Base-by-base conservation (phyloP, 2,113 vertebrate species). In the Zosterops japonicus region DNA sequence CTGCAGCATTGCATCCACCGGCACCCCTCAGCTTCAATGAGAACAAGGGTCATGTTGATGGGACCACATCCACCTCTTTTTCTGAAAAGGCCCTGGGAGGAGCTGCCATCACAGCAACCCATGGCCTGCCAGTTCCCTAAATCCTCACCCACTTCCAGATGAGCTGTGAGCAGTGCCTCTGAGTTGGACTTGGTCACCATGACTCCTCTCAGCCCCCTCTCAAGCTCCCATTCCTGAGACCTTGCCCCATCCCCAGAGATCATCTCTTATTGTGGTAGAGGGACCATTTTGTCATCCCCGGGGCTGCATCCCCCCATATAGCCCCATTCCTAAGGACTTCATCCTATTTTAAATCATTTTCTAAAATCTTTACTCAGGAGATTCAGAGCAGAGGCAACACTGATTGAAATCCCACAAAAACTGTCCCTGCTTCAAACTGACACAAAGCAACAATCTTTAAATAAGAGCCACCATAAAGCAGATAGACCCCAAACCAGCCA, bases 91-190 rank as follows among this genome's bases (percentile, higher is more conserved):
- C 50, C 2, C 1, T 20, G 27, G 29, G 14, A n/a, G 14, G 17
- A 5, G 28, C 47, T 89, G 46, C 15, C 22, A 36, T 16, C 31
- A 22, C 22, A 41, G 47, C 35, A 12, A 7, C 0, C 3, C 19
- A 21, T 16, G 24, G 3, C 22, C 46, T 53, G 35, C 27, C n/a
- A 84, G 25, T 3, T 63, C 13, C 56, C 39, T 7, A 53, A 41
- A 85, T 42, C 23, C 21, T 12, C 60, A 19, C 21, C 4, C 1
- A 0, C 3, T 21, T 68, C 47, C 36, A 56, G 35, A 39, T 9
- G 14, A 21, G 44, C 1, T 67, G 31, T 14, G 42, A 78, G 41
- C 1, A 0, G 23, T 2, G 7, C 35, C 8, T 14, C 72, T 22
- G 9, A 80, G 64, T 41, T 52, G 9, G 5, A 36, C 18, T 31